Conservation (phyloP, 2,797 vertebrate species). For the Anguilla obscura region DNA sequence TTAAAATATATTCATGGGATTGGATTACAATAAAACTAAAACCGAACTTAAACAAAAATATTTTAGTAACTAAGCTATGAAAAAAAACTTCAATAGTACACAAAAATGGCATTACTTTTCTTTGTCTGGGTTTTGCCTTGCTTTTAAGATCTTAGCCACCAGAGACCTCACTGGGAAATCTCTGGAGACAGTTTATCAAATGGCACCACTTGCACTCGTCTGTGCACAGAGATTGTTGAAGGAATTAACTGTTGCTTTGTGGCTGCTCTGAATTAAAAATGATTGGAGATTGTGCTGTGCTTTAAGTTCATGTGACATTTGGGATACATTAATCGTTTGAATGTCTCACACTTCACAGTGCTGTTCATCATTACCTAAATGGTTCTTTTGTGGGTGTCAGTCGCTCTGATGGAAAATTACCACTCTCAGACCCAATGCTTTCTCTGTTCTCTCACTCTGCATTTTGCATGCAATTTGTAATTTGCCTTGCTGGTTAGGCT, state of each 20-base stretch:
- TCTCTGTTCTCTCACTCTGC: slow-evolving; percentile 27
- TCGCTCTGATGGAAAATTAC: slow-evolving; percentile 9
- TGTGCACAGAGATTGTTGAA: neutral
- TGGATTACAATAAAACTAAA: too few relatives aligned
- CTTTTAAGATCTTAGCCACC: too few relatives aligned
- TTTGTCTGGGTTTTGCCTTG: too few relatives aligned
- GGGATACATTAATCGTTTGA: neutral
- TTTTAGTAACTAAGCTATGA: neutral
- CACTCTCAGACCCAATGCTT: neutral
- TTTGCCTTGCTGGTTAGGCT: slow-evolving; percentile 60
- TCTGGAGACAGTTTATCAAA: neutral
- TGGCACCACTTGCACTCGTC: neutral
- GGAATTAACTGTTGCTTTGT: neutral
- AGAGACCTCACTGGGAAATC: too few relatives aligned
- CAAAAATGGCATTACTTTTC: neutral
- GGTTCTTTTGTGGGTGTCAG: neutral
- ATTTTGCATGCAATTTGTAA: slow-evolving; percentile 67
- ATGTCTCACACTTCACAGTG: neutral
- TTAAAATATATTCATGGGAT: neutral
- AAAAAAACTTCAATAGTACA: too few relatives aligned
- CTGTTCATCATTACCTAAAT: neutral
- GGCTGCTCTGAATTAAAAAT: neutral
- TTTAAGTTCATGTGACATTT: neutral
- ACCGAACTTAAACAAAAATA: neutral
- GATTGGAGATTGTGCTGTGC: neutral